Percentiles rank a stretch among this genome's conserved stretches.
Conservation (phyloP, 2,113 vertebrate genomes). For the Nibea coibor region DNA sequence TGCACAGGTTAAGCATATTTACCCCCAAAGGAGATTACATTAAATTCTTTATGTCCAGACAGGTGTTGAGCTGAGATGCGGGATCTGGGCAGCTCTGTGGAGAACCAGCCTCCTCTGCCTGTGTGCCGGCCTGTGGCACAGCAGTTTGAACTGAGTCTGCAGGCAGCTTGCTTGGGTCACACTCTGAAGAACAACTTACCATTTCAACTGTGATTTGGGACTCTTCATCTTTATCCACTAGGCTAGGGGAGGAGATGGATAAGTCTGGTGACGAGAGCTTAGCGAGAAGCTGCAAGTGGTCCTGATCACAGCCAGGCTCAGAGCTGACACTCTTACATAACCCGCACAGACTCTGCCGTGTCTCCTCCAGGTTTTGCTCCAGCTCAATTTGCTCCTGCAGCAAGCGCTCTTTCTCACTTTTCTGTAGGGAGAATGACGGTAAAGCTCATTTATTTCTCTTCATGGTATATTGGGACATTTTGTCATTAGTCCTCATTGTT, state of each 20-base stretch:
- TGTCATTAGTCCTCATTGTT: not conserved
- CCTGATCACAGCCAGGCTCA: constrained; percentile 86
- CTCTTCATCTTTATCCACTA: constrained; percentile 67
- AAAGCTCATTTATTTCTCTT: not conserved
- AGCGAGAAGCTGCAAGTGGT: constrained; percentile 90
- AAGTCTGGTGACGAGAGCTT: constrained; percentile 89
- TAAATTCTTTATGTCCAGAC: constrained; percentile 66
- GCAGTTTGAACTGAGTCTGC: not conserved
- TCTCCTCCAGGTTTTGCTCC: constrained; percentile 89
- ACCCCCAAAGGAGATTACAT: constrained; percentile 48
- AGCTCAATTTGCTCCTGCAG: constrained; percentile 90
- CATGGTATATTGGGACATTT: not conserved
- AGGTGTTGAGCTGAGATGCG: constrained; percentile 42
- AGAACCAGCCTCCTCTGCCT: constrained; percentile 40
- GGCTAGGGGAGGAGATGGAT: constrained; percentile 72
- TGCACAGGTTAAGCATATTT: constrained; percentile 21
- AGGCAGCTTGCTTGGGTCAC: constrained; percentile 35
- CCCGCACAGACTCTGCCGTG: constrained; percentile 89
- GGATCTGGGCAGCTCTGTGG: constrained; percentile 41
- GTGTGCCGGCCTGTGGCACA: constrained; percentile 16
- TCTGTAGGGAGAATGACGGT: constrained; percentile 78
- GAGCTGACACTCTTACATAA: constrained; percentile 90
- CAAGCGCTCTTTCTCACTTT: constrained; percentile 90
- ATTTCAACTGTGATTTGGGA: constrained; percentile 45
- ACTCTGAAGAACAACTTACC: constrained; percentile 63